These are phyloP conservation scores for Brachionus plicatilis DNA, from an alignment of 1,140 invertebrate genomes.

Conservation along the genomic window DNA sequence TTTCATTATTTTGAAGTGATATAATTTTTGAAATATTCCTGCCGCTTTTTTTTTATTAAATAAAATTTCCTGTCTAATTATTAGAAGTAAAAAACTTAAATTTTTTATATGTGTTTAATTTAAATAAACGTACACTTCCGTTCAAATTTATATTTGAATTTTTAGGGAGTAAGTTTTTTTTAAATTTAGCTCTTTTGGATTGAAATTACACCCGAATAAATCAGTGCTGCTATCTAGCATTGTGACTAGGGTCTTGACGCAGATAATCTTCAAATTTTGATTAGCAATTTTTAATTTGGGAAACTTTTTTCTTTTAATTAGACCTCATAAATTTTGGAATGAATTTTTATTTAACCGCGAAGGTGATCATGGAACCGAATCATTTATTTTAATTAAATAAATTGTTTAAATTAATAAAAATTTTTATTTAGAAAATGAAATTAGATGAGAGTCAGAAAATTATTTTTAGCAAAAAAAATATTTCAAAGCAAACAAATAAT, in stretches of 20 bases:
- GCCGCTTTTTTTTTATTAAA: not conserved
- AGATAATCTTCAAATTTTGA: not conserved
- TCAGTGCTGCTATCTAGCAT: not conserved
- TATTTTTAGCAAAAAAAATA: not conserved
- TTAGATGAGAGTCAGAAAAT: not conserved
- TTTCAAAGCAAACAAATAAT: not conserved
- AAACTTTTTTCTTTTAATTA: no score
- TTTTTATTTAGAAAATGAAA: not conserved
- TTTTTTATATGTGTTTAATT: not conserved
- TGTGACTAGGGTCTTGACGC: not conserved
- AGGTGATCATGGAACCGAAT: not conserved
- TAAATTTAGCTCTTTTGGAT: not conserved
- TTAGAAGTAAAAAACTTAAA: not conserved
- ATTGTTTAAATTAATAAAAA: not conserved
- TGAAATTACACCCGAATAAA: not conserved
- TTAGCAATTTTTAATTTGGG: no score
- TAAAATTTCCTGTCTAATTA: not conserved
- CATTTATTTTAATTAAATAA: not conserved
- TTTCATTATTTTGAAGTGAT: not conserved
- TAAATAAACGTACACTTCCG: not conserved
- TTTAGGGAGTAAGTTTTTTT: not conserved
- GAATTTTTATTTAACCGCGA: not conserved
- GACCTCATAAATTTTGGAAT: not conserved
- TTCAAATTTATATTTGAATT: not conserved
- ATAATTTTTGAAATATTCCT: not conserved